These are phyloP conservation scores for Gambelia wislizenii DNA, from an alignment of 2,797 vertebrate species.

Conservation along the genomic window DNA sequence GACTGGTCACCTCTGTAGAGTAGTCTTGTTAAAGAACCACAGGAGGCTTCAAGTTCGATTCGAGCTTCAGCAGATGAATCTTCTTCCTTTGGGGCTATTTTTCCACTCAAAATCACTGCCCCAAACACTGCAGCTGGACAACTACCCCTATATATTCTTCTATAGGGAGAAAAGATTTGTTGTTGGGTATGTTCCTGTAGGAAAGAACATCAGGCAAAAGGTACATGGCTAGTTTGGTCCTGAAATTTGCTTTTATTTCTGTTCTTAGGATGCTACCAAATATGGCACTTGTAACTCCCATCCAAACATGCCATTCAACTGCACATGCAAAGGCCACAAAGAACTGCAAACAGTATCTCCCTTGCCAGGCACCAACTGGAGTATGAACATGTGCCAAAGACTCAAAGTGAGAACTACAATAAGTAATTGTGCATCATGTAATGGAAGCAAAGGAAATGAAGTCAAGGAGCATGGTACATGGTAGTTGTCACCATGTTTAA, in stretches of 20 bases:
- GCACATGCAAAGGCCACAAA: background rate
- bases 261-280: background rate
- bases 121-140: background rate
- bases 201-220: background rate
- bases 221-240: background rate
- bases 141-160: background rate
- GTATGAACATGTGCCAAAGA: background rate
- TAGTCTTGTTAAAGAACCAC: too few species aligned
- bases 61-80: background rate
- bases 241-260: background rate
- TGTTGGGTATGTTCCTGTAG: background rate
- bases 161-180: background rate
- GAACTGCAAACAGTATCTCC: background rate
- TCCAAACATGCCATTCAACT: too few species aligned
- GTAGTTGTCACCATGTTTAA: too few species aligned
- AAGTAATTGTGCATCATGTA: background rate
- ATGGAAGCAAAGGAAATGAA: background rate
- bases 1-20: too few species aligned
- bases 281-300: background rate
- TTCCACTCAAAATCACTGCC: background rate
- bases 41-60: background rate
- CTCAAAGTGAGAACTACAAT: too few species aligned
- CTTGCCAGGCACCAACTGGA: background rate
- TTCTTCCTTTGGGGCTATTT: background rate
- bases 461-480: background rate